Evolutionary conservation across 2,888 invertebrate species (phyloP).

Genomic region (Galeopsomyia nigrocyanea): DNA sequence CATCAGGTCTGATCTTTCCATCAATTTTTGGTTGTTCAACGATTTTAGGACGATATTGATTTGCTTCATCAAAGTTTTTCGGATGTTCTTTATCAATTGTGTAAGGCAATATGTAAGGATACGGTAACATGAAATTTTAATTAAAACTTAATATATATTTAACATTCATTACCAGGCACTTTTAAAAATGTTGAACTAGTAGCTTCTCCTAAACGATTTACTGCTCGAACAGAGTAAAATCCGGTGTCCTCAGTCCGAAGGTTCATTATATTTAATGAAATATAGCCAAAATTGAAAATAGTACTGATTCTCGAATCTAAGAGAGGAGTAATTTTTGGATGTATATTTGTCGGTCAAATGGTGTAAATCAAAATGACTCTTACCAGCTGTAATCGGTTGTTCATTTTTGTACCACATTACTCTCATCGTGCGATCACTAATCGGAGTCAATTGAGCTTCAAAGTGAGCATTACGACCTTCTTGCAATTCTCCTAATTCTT

Average conservation of each 20-base stretch:
- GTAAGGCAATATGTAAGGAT: not conserved
- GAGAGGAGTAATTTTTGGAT: not conserved
- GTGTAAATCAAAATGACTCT: slow-evolving; percentile 49
- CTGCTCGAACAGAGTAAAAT: slow-evolving; percentile 92
- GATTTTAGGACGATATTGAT: no score
- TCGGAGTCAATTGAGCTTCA: slow-evolving; percentile 92
- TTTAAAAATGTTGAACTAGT: slow-evolving; percentile 84
- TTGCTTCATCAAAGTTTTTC: no score
- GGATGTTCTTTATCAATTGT: no score
- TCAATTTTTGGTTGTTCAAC: no score
- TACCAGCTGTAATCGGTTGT: slow-evolving; percentile 92
- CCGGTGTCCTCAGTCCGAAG: slow-evolving; percentile 98
- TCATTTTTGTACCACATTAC: slow-evolving; percentile 98
- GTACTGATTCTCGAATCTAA: slow-evolving; percentile 42
- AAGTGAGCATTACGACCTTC: slow-evolving; percentile 94
- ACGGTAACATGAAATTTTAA: not conserved
- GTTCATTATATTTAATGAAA: slow-evolving; percentile 98
- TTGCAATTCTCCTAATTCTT: slow-evolving; percentile 87
- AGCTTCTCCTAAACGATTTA: slow-evolving; percentile 92
- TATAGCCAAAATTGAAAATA: slow-evolving; percentile 98
- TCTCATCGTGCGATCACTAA: slow-evolving; percentile 93
- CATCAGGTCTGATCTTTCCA: no score
- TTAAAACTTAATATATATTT: slow-evolving; percentile 24
- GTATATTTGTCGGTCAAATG: not conserved
- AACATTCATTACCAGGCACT: slow-evolving; percentile 72